Base-by-base conservation (phyloP, 2,888 invertebrate genomes). In the Rotaria sp. region DNA sequence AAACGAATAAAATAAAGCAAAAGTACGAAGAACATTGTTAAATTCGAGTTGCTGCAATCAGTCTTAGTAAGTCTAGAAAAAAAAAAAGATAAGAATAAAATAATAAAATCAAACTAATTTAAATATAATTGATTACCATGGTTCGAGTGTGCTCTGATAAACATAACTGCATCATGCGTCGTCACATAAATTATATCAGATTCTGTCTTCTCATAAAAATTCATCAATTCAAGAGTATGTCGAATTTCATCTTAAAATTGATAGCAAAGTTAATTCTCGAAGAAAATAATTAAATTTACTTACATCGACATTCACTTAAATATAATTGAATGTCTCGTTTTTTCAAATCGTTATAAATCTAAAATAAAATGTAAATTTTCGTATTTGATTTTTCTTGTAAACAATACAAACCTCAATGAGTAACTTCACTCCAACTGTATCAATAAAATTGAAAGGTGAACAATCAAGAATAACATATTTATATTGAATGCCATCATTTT, bases 381-480 rank as follows among this genome's bases (percentile, higher is more conserved):
- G 38, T 13, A 41, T 35, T 74, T 35, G n/a, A n/a, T n/a, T n/a
- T 30, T 21, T 24, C 7, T 15, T 3, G 5, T 38, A 74, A 18
- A 21, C 21, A 2, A 35, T 15, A 38, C 21, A 7, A 21, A 74
- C 74, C 2, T 74, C 38, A 35, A 74, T 30, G 1, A 74, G 74
- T 35, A 74, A 38, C n/a, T 74, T 74, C 5, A 35, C 74, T 21
- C 74, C 74, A 38, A 74, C 74, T 15, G 74, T 74, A 38, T 74
- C 74, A 38, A 74, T 74, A 38, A 38, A 74, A 74, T 74, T 74
- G 15, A 74, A 74, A 15, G 74, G 74, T 38, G 74, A 74, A 74
- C 74, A 74, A 21, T 74, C 74, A 1, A 74, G 13, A 38, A 74
- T 74, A 38, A 74, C 24, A 74, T 35, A 74, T 74, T 74, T 74